Percentiles rank a stretch among this genome's conserved stretches.
These are phyloP conservation scores for Shinisaurus crocodilurus DNA, from an alignment of 2,113 vertebrate species.

Conservation along the genomic window DNA sequence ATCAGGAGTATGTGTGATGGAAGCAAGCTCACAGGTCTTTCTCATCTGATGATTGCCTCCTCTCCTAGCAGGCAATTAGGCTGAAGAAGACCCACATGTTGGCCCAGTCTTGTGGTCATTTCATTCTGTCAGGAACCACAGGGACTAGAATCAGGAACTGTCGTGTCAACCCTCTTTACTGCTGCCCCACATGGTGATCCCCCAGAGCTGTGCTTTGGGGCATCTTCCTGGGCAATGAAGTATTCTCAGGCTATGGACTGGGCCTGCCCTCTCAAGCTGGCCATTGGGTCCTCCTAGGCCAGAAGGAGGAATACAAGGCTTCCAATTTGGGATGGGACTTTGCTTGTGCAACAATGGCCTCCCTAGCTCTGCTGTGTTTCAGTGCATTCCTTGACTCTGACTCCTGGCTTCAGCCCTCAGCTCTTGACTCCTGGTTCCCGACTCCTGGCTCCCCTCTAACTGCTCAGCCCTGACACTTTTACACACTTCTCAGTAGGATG, in stretches of 20 bases:
- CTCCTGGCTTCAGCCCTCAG: background rate
- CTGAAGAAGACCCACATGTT: background rate
- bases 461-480: background rate
- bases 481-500: background rate
- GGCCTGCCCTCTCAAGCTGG: too few species aligned
- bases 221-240: background rate
- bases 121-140: background rate
- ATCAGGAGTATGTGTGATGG: background rate
- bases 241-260: too few species aligned
- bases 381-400: background rate
- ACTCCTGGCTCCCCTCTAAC: background rate
- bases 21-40: background rate
- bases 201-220: background rate
- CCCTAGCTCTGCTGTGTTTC: background rate
- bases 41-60: background rate
- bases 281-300: background rate
- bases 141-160: background rate
- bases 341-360: background rate
- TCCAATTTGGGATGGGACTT: background rate
- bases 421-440: background rate
- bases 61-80: slow-evolving; percentile 8
- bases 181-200: background rate
- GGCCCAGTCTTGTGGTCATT: slow-evolving; percentile 17
- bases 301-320: too few species aligned
- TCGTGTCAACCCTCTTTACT: background rate